Evolutionary conservation across 2,888 invertebrate species (phyloP), one percentile per base, ranked within the genome.

Genomic region (Ophion costatus): DNA sequence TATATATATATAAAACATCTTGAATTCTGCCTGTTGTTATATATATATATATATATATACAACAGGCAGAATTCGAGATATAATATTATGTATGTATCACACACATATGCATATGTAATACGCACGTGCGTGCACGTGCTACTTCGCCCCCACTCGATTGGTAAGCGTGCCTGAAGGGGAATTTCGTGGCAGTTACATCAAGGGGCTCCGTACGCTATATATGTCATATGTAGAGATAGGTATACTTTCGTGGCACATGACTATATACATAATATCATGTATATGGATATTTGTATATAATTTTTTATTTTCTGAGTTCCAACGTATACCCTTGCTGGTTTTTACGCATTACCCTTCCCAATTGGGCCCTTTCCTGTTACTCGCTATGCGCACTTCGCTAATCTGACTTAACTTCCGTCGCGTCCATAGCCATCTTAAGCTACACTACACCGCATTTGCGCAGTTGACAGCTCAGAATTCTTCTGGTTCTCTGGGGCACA

Each of bases 101-200:
- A 67, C 45, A 80, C 51, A 61, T 74, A 59, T 69, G 22, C 80
- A 61, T 20, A 57, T 74, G 42, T 61, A 29, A 87, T 87, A 87
- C 89, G 89, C 90, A 91, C 91, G 91, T 89, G 90, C 89, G 89
- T 88, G 85, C 90, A 90, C 91, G 91, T 91, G 91, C 87, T 88
- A 75, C 63, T 77, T 24, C 66, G 61, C 63, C 76, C 73, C 59
- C 71, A 61, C 69, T 66, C 57, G 57, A 57, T 64, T 74, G 71
- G 75, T 57, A 83, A 83, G 66, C 70, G 84, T 78, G 82, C 76
- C 75, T 64, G 67, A 67, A 75, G 87, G 78, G 83, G 83, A 83
- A 86, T 83, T 81, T 86, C 78, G 74, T 69, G 78, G 78, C 63
- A 67, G 75, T 71, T 74, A 80, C 59, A 45, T 83, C 61, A 29